A percentile compares a stretch with the other conserved stretches of the same genome.
These are phyloP conservation scores for Congeria kusceri DNA, from an alignment of 2,888 invertebrate species.

Conservation along the genomic window DNA sequence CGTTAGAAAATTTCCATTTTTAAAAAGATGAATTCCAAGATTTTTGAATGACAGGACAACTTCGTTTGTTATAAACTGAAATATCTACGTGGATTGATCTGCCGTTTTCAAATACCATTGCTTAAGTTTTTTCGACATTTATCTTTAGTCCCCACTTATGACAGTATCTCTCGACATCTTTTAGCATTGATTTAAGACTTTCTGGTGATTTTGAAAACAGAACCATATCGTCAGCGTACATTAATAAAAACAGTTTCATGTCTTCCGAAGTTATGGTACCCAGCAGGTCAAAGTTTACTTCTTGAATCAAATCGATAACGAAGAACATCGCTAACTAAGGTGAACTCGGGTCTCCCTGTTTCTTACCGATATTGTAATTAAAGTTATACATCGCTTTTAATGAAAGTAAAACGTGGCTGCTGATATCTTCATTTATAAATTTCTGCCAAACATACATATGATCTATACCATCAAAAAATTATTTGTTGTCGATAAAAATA, in stretches of 20 bases:
- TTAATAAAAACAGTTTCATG: not conserved
- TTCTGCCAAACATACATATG: not conserved
- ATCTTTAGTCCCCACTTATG: not conserved
- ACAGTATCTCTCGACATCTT: not conserved
- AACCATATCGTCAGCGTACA: slow-evolving; percentile 2
- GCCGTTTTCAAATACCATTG: slow-evolving; percentile 4
- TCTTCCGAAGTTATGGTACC: not conserved
- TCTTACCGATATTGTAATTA: not conserved
- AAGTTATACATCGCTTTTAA: not conserved
- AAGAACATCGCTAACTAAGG: not conserved
- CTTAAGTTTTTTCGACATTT: not conserved
- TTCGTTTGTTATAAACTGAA: slow-evolving; percentile 1
- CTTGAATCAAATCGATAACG: not conserved
- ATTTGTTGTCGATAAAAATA: too few relatives aligned
- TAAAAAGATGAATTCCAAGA: slow-evolving; percentile 1
- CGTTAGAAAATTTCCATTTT: slow-evolving; percentile 8
- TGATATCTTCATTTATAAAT: not conserved
- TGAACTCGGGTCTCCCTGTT: not conserved
- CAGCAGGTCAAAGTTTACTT: not conserved
- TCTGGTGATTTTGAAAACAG: not conserved
- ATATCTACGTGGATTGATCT: not conserved
- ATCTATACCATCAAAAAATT: not conserved
- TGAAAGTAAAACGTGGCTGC: not conserved
- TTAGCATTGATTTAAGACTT: not conserved
- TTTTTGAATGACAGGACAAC: slow-evolving; percentile 1